phyloP scores from a whole-genome alignment of 2,888 invertebrate genomes.

The Vanessa cardui region DNA sequence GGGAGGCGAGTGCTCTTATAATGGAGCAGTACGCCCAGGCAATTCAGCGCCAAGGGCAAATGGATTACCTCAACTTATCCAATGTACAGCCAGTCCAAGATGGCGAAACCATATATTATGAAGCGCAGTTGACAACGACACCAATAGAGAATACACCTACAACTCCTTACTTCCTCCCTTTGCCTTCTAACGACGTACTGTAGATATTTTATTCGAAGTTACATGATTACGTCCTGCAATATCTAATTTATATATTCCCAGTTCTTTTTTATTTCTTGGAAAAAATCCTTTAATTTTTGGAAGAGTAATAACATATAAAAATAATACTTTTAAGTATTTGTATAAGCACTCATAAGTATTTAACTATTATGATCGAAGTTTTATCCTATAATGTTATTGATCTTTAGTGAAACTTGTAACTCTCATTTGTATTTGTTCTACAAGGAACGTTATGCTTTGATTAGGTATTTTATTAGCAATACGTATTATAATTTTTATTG shows the following conservation, averaged over 20 bases:
- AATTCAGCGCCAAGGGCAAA: slow-evolving; percentile 50
- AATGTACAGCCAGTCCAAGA: slow-evolving; percentile 68
- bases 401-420: too few relatives aligned
- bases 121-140: slow-evolving; percentile 58
- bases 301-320: not conserved
- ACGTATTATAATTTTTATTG: too few relatives aligned
- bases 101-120: slow-evolving; percentile 70
- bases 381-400: too few relatives aligned
- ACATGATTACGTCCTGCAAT: too few relatives aligned
- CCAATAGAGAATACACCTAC: slow-evolving; percentile 21
- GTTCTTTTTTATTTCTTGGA: not conserved
- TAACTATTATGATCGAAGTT: too few relatives aligned
- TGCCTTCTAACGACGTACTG: slow-evolving; percentile 3
- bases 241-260: not conserved
- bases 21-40: slow-evolving; percentile 57
- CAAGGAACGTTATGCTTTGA: too few relatives aligned
- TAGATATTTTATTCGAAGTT: not conserved
- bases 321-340: too few relatives aligned
- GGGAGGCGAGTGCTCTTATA: slow-evolving; percentile 50
- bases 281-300: too few relatives aligned
- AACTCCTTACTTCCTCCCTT: slow-evolving; percentile 19
- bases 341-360: too few relatives aligned
- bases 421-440: too few relatives aligned
- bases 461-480: too few relatives aligned
- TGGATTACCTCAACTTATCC: slow-evolving; percentile 64